Base-by-base conservation (phyloP, 2,113 vertebrate genomes). In the Paralichthys olivaceus region DNA sequence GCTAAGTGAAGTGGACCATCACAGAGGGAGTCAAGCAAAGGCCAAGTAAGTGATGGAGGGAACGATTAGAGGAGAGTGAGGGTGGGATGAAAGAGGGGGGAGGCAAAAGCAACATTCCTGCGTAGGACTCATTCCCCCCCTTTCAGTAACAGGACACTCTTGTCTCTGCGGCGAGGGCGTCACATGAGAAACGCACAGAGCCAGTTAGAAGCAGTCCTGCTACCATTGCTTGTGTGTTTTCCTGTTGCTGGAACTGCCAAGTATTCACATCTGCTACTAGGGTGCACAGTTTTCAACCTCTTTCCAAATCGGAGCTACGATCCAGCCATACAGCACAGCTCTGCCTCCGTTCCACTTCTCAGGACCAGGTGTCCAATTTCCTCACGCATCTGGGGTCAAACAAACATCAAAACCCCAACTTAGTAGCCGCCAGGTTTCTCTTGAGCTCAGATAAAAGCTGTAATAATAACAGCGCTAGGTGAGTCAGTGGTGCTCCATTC, bases 1-100 rank as follows among this genome's bases (percentile, higher is more conserved):
- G 86, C 75, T 67, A 74, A 89, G 90, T 93, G 92, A 95, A 95
- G 92, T 92, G 91, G 94, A 95, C 94, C 94, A 95, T 94, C 94
- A 95, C 92, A 91, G 78, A 91, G 76, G 80, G 90, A 94, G 91
- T 94, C 87, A 90, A 85, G 88, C 84, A 88, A 86, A 92, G 90
- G 92, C 90, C 87, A 88, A 81, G 83, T 69, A 77, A 91, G 89
- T 85, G 93, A 94, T 93, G 87, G 85, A 91, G 84, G 81, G 84
- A 90, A 81, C 75, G 93, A 94, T 95, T 94, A 93, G 80, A 87
- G 51, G 83, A 72, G 74, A 72, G 86, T 68, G 63, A 84, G 67
- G 40, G 66, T 81, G 65, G 67, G 25, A 68, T 47, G 56, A 66
- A 66, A 80, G 64, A 49, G 57, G 84, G 81, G 60, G 84, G 82